Evolutionary conservation across 2,888 invertebrate species (phyloP), one percentile per base, ranked within the genome.

Genomic region (Plemyria rubiginata): DNA sequence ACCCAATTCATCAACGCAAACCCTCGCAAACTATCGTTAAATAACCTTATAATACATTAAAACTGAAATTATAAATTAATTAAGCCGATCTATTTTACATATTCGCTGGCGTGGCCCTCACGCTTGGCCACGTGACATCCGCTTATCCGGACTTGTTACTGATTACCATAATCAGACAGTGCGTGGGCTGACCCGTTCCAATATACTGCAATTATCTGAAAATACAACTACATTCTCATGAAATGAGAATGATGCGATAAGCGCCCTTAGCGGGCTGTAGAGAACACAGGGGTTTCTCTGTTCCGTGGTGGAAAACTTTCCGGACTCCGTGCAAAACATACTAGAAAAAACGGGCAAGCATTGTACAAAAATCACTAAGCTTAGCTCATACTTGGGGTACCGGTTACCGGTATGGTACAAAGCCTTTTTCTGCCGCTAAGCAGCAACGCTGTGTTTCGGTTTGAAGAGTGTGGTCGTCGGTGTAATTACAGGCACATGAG

Each of bases 91-190:
- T 62, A 32, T 50, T 63, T 55, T 43, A 46, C 41, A 64, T 60
- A 60, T 53, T 28, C 38, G 46, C 29, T 28, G 46, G 8, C 36
- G 51, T 49, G 48, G n/a, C 58, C 60, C 58, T 66, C 57, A 61
- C 63, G 60, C 63, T 60, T 62, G 65, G 64, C 50, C 60, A 62
- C 65, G 60, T 58, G 55, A 63, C 66, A 55, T 38, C 54, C 63
- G 58, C 65, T 70, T 66, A 63, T 67, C 69, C 71, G 65, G 67
- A 29, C 61, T 58, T 41, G 50, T 65, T 66, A 60, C 48, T 50
- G 15, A 67, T 71, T 68, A 62, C 50, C 68, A 70, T 70, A 70
- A 70, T 68, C 65, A 59, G 65, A 60, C 57, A 56, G 45, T 59
- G 62, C 45, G 68, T 68, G 62, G 68, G 65, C 63, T 13, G 60